Percentiles rank a stretch among this genome's conserved stretches.
phyloP scores from a whole-genome alignment of 2,888 invertebrate genomes.

The Tridacna gigas region DNA sequence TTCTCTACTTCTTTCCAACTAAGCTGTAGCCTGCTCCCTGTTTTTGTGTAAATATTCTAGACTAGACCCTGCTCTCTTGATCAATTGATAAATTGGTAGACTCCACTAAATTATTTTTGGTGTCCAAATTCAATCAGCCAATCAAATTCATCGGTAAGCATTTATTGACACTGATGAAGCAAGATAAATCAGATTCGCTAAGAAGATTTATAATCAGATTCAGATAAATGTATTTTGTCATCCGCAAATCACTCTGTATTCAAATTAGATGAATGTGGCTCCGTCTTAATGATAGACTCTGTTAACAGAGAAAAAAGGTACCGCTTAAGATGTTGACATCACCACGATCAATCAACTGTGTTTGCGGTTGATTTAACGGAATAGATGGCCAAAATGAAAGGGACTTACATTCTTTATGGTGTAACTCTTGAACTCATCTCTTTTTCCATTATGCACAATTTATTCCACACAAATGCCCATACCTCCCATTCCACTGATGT shows the following conservation, averaged over 20 bases:
- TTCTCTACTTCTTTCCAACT: too few relatives aligned
- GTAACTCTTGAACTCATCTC: slow-evolving; percentile 48
- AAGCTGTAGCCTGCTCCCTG: too few relatives aligned
- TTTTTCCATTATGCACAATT: slow-evolving; percentile 45
- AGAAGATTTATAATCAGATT: slow-evolving; percentile 55
- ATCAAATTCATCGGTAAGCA: slow-evolving; percentile 52
- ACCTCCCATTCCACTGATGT: slow-evolving; percentile 37
- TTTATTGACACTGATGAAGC: slow-evolving; percentile 59
- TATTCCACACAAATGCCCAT: slow-evolving; percentile 46
- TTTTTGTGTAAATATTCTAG: too few relatives aligned
- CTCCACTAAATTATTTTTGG: slow-evolving; percentile 22
- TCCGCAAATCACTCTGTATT: slow-evolving; percentile 64
- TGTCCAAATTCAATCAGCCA: slow-evolving; percentile 49
- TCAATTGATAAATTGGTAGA: slow-evolving; percentile 22
- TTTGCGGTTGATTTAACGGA: slow-evolving; percentile 60
- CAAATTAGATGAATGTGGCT: slow-evolving; percentile 58
- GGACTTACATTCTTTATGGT: slow-evolving; percentile 59
- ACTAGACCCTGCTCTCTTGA: not conserved
- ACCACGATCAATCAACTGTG: slow-evolving; percentile 54
- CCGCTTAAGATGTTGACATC: slow-evolving; percentile 37
- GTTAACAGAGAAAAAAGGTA: slow-evolving; percentile 45
- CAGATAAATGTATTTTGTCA: slow-evolving; percentile 64
- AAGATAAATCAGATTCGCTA: slow-evolving; percentile 51
- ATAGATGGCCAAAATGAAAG: slow-evolving; percentile 54
- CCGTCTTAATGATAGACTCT: slow-evolving; percentile 55